Conservation (phyloP, 2,797 vertebrate genomes). For the Crax fasciolata region DNA sequence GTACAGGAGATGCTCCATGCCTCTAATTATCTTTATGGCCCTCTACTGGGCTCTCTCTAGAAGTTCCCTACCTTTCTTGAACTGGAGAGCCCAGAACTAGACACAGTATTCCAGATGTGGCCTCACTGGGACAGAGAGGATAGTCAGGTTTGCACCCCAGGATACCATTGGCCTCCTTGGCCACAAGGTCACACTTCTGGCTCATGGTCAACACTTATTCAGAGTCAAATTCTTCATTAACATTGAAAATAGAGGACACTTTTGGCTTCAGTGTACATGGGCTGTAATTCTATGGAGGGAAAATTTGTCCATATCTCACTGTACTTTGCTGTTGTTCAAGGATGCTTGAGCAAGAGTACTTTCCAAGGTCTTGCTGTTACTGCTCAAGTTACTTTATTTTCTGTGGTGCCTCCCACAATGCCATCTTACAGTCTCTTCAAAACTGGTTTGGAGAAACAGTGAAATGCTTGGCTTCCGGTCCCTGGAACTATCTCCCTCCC, state of each 20-base stretch:
- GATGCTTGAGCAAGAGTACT: not conserved
- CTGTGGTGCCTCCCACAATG: not conserved
- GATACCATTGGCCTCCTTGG: too few species aligned
- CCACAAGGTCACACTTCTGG: too few species aligned
- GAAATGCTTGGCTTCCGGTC: not conserved
- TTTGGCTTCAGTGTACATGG: not conserved
- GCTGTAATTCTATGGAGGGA: not conserved
- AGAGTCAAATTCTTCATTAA: not conserved
- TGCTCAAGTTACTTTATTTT: constrained; percentile 2
- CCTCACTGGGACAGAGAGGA: too few species aligned
- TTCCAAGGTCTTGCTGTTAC: not conserved
- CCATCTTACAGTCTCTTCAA: not conserved
- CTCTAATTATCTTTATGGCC: too few species aligned
- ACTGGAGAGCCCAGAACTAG: too few species aligned
- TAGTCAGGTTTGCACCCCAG: too few species aligned
- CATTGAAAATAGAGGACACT: not conserved
- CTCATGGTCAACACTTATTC: too few species aligned
- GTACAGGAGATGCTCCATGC: too few species aligned
- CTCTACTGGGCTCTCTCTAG: too few species aligned
- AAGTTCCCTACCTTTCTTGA: too few species aligned
- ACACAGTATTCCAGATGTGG: too few species aligned
- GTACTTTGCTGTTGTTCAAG: not conserved
- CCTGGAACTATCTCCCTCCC: constrained; percentile 1
- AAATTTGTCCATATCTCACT: not conserved
- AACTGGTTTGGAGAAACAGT: not conserved